Conservation (phyloP, 1,140 invertebrate species). For the Ptiloglossa arizonensis region DNA sequence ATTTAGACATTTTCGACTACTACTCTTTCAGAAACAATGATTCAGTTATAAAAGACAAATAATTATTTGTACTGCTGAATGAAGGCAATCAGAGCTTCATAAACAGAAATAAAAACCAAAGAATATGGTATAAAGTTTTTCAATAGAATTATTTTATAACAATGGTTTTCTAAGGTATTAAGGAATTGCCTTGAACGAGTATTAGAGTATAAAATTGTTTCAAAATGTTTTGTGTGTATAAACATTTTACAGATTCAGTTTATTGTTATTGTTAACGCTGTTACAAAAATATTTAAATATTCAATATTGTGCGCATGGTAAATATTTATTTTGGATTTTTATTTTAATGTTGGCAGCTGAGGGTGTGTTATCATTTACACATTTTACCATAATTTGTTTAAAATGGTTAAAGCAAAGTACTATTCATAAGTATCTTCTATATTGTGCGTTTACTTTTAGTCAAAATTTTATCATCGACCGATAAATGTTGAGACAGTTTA, state of each 20-base stretch:
- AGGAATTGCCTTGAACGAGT: conserved; percentile 1
- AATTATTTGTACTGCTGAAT: conserved; percentile 3
- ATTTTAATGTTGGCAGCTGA: background rate
- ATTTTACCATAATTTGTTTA: background rate
- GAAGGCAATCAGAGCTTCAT: conserved; percentile 38
- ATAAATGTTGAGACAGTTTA: background rate
- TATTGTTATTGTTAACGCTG: conserved; percentile 58
- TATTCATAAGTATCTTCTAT: background rate
- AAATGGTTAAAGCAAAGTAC: background rate
- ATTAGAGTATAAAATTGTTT: conserved; percentile 15
- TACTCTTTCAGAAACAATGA: conserved; percentile 1
- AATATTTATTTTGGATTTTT: background rate
- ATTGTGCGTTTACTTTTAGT: background rate
- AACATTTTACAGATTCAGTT: conserved; percentile 49
- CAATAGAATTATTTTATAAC: conserved; percentile 12
- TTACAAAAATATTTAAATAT: conserved; percentile 33
- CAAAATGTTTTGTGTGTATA: background rate
- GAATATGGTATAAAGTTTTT: conserved; percentile 49
- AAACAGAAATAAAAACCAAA: conserved; percentile 46
- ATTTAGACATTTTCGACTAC: background rate
- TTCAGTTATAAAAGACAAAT: background rate
- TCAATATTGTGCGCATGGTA: conserved; percentile 4
- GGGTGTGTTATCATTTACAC: background rate
- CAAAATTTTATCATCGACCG: background rate
- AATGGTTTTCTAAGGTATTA: conserved; percentile 18